These are phyloP conservation scores for Climacteris rufus DNA, from an alignment of 2,113 vertebrate species.

Conservation along the genomic window DNA sequence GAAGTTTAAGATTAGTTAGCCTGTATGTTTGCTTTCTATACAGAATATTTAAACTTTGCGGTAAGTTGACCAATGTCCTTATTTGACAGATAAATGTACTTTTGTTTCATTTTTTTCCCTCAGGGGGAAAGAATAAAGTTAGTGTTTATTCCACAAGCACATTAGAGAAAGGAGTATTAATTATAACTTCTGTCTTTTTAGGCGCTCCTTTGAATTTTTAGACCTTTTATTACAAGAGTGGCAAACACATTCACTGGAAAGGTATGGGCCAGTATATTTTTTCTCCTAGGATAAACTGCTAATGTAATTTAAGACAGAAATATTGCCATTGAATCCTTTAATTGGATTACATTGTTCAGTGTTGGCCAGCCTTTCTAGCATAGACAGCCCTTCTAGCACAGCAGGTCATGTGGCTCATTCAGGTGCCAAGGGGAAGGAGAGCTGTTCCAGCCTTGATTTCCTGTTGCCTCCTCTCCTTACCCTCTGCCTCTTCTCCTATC, in stretches of 20 bases:
- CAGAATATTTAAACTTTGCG: background rate
- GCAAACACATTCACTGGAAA: slow-evolving; percentile 88
- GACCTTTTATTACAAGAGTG: slow-evolving; percentile 89
- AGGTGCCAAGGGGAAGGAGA: background rate
- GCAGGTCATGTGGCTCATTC: background rate
- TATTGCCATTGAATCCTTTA: background rate
- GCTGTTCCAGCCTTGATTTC: background rate
- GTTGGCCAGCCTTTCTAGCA: background rate
- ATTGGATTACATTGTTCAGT: background rate
- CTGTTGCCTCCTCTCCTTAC: background rate
- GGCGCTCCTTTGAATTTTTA: slow-evolving; percentile 92
- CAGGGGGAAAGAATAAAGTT: background rate
- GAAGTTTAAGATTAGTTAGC: background rate
- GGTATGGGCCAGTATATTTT: slow-evolving; percentile 69
- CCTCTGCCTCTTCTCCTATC: background rate
- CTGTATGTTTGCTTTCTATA: background rate
- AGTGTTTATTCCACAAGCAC: background rate
- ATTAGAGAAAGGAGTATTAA: background rate
- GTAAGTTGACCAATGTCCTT: background rate
- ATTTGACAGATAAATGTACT: background rate
- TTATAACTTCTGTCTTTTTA: slow-evolving; percentile 39
- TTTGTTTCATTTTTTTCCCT: background rate
- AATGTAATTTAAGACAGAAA: background rate
- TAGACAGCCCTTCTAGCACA: background rate
- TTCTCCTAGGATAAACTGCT: background rate